Evolutionary conservation across 2,797 vertebrate genomes (phyloP), one percentile per base, ranked within the genome.

Genomic region (Stomatorhinus walkeri): DNA sequence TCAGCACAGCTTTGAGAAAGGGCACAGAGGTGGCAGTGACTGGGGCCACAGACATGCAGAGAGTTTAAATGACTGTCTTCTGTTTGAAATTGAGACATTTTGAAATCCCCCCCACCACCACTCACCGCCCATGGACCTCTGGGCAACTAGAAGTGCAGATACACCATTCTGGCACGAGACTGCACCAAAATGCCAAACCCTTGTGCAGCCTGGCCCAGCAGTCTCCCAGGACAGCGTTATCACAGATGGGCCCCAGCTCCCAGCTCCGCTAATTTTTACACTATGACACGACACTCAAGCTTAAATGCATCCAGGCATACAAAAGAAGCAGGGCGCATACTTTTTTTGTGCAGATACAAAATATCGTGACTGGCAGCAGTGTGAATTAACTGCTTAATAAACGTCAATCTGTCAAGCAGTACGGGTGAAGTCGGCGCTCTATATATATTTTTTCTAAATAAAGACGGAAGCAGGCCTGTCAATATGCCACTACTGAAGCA

Each of bases 1-100:
- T 36, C 8, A 4, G 14, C 51, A 9, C 19, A 46, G 52, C 56
- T 16, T 64, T 24, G 16, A 46, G 28, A 64, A 68, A 28, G 10
- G 24, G 36, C 86, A 87, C 0, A 7, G 54, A 87, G 40, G 40
- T 46, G 28, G 32, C 22, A 16, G 51, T 14, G 56, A 87, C 86
- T 52, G 9, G 32, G 56, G 54, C 36, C 36, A 16, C 54, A 49
- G 28, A 36, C 49, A 86, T 86, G 51, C 28, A 87, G 4, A 8
- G 40, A 68, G 56, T 64, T 87, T 87, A 43, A 64, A 87, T 64
- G 32, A 46, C 19, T 59, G n/a, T 36, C 12, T 64, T 87, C 56
- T n/a, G 40, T 64, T 64, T 87, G 40, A 87, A 87, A 87, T 43
- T 10, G 51, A 56, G 51, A 87, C 28, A 56, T 87, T 56, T 87